Percentiles rank a stretch among this genome's conserved stretches.
These are phyloP conservation scores for Epizoanthus rinbou DNA, from an alignment of 92 coral and sea anemone genomes.

Conservation along the genomic window DNA sequence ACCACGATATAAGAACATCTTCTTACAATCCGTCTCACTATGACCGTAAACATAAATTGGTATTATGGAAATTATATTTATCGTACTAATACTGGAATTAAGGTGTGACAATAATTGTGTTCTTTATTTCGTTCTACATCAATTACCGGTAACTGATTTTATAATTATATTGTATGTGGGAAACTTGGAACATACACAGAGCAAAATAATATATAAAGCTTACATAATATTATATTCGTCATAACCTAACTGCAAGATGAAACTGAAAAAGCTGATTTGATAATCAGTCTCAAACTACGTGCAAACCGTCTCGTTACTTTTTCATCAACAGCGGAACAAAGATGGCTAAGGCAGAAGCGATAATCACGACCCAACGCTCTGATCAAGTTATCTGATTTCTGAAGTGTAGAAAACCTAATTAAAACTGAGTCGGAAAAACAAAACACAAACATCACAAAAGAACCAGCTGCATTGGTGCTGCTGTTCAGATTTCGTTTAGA, in stretches of 20 bases:
- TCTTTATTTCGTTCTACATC: background rate
- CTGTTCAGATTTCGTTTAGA: background rate
- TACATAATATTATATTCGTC: too few species aligned
- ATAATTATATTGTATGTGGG: background rate
- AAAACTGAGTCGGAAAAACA: background rate
- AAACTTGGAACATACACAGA: background rate
- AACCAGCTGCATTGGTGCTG: background rate
- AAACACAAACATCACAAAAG: background rate
- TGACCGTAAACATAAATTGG: background rate
- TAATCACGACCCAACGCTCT: background rate
- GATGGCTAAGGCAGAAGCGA: background rate
- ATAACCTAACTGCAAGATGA: too few species aligned
- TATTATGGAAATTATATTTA: background rate
- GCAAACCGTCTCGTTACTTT: background rate
- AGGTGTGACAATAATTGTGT: background rate
- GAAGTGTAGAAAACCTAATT: background rate
- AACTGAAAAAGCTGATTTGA: too few species aligned
- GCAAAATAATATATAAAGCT: too few species aligned
- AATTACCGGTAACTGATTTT: background rate
- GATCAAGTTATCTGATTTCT: background rate
- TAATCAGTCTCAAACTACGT: too few species aligned
- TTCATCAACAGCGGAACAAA: background rate
- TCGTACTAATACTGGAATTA: background rate
- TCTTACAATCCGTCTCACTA: background rate
- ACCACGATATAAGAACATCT: background rate